Percentiles rank a stretch among this genome's conserved stretches.
Conservation (phyloP, 2,113 vertebrate species). For the Anhinga rufa region DNA sequence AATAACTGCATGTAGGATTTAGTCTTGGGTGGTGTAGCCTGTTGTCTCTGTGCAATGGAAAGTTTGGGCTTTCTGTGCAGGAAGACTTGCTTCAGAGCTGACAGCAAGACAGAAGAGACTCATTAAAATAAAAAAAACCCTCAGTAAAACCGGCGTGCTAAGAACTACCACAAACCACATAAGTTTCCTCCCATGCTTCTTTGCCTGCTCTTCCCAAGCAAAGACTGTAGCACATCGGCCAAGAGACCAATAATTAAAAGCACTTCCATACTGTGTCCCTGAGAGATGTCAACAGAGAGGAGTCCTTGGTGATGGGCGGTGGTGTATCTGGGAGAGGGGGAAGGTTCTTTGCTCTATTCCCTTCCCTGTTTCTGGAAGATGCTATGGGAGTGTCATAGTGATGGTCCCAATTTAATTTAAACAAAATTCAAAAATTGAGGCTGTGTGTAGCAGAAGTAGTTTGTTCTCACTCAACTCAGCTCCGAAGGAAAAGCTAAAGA, state of each 20-base stretch:
- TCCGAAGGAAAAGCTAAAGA: background rate
- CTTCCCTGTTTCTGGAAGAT: background rate
- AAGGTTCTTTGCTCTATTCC: background rate
- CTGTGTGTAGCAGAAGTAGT: background rate
- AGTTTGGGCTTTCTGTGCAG: background rate
- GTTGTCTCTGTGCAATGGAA: background rate
- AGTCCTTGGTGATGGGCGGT: background rate
- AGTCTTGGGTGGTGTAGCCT: background rate
- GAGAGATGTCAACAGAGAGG: background rate
- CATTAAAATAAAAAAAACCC: background rate
- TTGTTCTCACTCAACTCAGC: background rate
- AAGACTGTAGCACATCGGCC: background rate
- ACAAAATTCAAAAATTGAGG: background rate
- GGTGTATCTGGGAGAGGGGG: background rate
- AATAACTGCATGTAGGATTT: background rate
- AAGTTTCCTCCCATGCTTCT: background rate
- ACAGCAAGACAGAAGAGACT: background rate
- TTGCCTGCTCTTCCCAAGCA: background rate
- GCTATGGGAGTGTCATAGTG: background rate
- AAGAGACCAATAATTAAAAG: background rate
- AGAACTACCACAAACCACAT: background rate
- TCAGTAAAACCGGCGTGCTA: fast-evolving
- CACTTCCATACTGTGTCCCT: background rate
- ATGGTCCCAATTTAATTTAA: background rate
- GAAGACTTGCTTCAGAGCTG: background rate